These are phyloP conservation scores for Aphelenchoides fujianensis DNA, from an alignment of 1,140 invertebrate species.

Conservation along the genomic window DNA sequence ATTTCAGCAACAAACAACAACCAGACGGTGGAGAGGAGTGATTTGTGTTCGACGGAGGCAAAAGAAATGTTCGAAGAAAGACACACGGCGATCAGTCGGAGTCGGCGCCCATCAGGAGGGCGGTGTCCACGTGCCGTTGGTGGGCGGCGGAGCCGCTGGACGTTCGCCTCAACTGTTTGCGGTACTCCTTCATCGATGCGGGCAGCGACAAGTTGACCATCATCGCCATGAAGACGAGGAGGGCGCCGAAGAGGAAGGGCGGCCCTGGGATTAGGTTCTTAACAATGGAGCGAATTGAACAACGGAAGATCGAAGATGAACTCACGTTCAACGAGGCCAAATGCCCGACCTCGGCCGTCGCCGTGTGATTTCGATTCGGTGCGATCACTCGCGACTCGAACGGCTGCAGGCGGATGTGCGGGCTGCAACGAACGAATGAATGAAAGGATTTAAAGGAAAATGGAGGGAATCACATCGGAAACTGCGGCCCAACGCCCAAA, in stretches of 20 bases:
- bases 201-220: conserved; percentile 68
- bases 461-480: too few relatives aligned
- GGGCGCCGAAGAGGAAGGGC: conserved; percentile 95
- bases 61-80: too few relatives aligned
- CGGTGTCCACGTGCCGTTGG: conserved; percentile 26
- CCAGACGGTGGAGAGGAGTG: too few relatives aligned
- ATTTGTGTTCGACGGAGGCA: too few relatives aligned
- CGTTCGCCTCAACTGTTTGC: conserved; percentile 25
- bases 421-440: too few relatives aligned
- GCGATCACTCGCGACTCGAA: conserved; percentile 45
- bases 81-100: conserved; percentile 21
- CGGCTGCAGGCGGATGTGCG: conserved; percentile 24
- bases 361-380: conserved; percentile 51
- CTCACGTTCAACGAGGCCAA: conserved; percentile 17
- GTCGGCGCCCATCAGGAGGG: conserved; percentile 33
- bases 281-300: too few relatives aligned
- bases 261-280: conserved; percentile 87
- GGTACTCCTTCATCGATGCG: background rate
- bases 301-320: conserved; percentile 16
- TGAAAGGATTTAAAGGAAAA: conserved; percentile 48
- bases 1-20: too few relatives aligned
- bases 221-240: conserved; percentile 90
- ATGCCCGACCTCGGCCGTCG: background rate
- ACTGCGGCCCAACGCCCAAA: conserved; percentile 56
- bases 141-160: conserved; percentile 16